These are phyloP conservation scores for Heliconius sara DNA, from an alignment of 2,888 invertebrate species.

Conservation along the genomic window DNA sequence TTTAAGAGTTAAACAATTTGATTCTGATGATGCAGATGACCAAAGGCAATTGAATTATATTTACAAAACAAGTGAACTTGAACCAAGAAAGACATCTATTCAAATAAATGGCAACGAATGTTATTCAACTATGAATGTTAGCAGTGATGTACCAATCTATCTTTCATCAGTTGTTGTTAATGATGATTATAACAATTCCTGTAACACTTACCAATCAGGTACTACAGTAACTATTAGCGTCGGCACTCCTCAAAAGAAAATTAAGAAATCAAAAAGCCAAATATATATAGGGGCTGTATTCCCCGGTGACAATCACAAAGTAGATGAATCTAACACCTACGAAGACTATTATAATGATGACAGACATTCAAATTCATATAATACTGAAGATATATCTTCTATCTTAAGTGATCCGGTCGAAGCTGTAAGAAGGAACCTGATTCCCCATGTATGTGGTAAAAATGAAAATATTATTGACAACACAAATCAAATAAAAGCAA, in stretches of 20 bases:
- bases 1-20: slow-evolving; percentile 75
- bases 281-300: slow-evolving; percentile 78
- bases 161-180: slow-evolving; percentile 89
- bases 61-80: slow-evolving; percentile 65
- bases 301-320: slow-evolving; percentile 59
- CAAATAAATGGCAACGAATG: slow-evolving; percentile 89
- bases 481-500: slow-evolving; percentile 45
- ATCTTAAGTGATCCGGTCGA: slow-evolving; percentile 89
- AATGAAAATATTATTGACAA: slow-evolving; percentile 58
- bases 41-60: slow-evolving; percentile 41
- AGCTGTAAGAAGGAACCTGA: slow-evolving; percentile 89
- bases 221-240: slow-evolving; percentile 86
- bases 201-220: slow-evolving; percentile 79
- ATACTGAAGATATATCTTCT: slow-evolving; percentile 76
- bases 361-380: slow-evolving; percentile 48
- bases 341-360: slow-evolving; percentile 74
- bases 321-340: slow-evolving; percentile 67
- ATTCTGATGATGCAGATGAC: slow-evolving; percentile 77
- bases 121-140: slow-evolving; percentile 90
- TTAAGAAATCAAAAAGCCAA: slow-evolving; percentile 79
- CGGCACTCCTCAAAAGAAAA: slow-evolving; percentile 77
- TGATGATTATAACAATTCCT: slow-evolving; percentile 78
- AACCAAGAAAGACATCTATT: slow-evolving; percentile 87
- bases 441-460: slow-evolving; percentile 91
- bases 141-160: slow-evolving; percentile 87